phyloP scores from a whole-genome alignment of 2,797 vertebrate species.

The Pteronotus mesoamericanus region DNA sequence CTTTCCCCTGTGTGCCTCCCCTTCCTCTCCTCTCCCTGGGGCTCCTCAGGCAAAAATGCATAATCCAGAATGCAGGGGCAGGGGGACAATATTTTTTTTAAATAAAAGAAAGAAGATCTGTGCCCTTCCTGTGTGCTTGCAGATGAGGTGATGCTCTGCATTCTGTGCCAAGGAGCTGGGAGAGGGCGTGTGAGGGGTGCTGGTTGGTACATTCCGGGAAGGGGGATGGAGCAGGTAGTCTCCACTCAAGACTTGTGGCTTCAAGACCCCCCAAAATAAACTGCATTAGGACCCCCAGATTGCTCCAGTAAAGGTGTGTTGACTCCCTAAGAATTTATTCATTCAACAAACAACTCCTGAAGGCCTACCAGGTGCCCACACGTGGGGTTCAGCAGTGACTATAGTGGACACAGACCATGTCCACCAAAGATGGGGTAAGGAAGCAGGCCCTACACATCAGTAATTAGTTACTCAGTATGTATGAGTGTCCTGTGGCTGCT shows the following conservation, averaged over 20 bases:
- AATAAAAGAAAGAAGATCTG: not conserved
- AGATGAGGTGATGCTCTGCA: not conserved
- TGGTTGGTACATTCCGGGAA: not conserved
- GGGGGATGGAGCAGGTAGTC: not conserved
- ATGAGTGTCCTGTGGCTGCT: not conserved
- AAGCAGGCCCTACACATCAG: not conserved
- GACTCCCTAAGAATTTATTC: not conserved
- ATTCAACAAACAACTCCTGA: not conserved
- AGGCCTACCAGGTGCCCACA: not conserved
- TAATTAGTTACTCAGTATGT: too few relatives aligned
- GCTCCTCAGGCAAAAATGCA: not conserved
- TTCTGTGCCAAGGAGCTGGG: not conserved
- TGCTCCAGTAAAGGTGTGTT: not conserved
- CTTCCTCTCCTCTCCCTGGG: not conserved
- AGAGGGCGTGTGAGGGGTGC: not conserved
- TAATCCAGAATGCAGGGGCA: too few relatives aligned
- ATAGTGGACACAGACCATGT: not conserved
- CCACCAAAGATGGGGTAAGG: not conserved
- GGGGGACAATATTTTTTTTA: not conserved
- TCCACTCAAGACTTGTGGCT: not conserved
- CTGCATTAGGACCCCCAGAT: not conserved
- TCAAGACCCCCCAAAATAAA: not conserved
- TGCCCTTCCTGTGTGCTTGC: rapidly evolving
- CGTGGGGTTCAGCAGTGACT: not conserved
- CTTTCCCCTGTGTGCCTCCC: not conserved